Base-by-base conservation (phyloP, 2,113 vertebrate species). In the Callocephalon fimbriatum region DNA sequence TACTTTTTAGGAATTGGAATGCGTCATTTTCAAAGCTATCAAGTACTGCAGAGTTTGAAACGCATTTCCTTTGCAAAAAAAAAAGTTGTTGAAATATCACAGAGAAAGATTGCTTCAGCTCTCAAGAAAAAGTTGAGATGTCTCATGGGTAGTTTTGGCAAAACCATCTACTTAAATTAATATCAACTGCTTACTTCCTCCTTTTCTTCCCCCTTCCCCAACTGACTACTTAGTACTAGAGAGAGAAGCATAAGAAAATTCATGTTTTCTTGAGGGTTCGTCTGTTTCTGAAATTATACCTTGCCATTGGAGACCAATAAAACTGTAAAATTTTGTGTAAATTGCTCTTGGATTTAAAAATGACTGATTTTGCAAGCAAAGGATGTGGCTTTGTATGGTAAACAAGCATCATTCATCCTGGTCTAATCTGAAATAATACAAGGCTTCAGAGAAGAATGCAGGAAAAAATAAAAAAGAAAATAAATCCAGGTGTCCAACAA, bases 231-330 rank as follows among this genome's bases (percentile, higher is more conserved):
- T 86, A 91, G 71, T 47, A 15, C 22, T 72, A 82, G 62, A 47
- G 48, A 92, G 50, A 66, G 37, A 78, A 14, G 29, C 37, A 79
- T 40, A 94, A 66, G 71, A 94, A 93, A 93, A 95, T 70, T 84
- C 71, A 80, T 42, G 42, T 86, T 91, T 94, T 90, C 58, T 87
- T 93, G 85, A 90, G 59, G 23, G 23, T 48, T 90, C 51, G 42
- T 77, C 95, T 96, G 93, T 90, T 96, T 94, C 85, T 91, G 90
- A 93, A 93, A 96, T 94, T 88, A 92, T 62, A 86, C 54, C 85
- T 67, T 87, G 40, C 62, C 95, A 74, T 53, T 83, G 32, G 96
- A 94, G 93, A 96, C 96, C 76, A 94, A 95, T 95, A 95, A 95
- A 96, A 59, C 50, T 38, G 66, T 84, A 80, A 86, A 83, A 95